Evolutionary conservation across 2,888 invertebrate species (phyloP), one percentile per base, ranked within the genome.

Genomic region (Volucella bombylans): DNA sequence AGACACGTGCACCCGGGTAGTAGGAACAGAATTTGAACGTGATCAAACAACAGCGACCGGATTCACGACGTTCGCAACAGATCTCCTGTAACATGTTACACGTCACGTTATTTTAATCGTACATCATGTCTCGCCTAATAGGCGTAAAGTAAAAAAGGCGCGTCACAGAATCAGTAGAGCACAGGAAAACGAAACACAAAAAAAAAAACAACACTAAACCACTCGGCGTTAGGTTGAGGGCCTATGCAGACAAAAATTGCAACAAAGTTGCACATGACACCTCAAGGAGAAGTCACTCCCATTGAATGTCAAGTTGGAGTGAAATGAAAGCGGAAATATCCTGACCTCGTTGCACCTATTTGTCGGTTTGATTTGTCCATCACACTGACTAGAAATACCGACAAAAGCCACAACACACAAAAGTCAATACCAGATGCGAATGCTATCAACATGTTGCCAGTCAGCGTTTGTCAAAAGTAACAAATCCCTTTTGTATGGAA

Each of bases 101-200:
- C 79, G 83, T 83, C 83, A 76, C 80, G 80, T 83, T 80, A 76
- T 69, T 69, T 83, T 83, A 83, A 83, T 83, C 80, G 83, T 76
- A 74, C 83, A 83, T 71, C 83, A 83, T 83, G 83, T 80, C 74
- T 74, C 71, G 67, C 69, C 74, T 80, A 83, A 83, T 74, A 71
- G 83, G 79, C 74, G 79, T 79, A 80, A 83, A 76, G 74, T 80
- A 74, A 67, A 55, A 18, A 69, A 74, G 80, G 65, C 71, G 72
- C 77, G 82, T 82, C 71, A 76, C 69, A 59, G 64, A 81, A 59
- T 76, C 64, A 65, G 54, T 43, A 59, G 65, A 41, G 79, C 74
- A 62, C 31, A 65, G 55, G 39, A 65, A 65, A 55, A 23, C 15
- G 0, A 4, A 45, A n/a, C 2, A 2, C 1, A 45, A n/a, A 12